Conservation (phyloP, 2,888 invertebrate genomes). For the Encarsia formosa region DNA sequence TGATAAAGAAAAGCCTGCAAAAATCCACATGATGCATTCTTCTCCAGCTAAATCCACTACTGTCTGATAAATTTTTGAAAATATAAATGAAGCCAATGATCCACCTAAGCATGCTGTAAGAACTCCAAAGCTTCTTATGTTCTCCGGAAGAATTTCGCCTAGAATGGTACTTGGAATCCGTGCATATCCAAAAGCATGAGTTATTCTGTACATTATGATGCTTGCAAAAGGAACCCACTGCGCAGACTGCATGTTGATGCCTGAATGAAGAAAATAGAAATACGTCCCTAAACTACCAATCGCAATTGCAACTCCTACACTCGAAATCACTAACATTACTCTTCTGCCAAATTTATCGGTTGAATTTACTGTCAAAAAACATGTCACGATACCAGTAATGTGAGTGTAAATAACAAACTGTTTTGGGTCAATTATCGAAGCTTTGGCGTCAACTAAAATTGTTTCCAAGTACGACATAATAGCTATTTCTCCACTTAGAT, state of each 20-base stretch:
- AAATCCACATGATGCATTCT: conserved; percentile 19
- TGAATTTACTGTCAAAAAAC: conserved; percentile 13
- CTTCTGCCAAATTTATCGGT: conserved; percentile 30
- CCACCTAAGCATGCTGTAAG: conserved; percentile 20
- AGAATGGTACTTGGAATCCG: conserved; percentile 27
- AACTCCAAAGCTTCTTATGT: conserved; percentile 28
- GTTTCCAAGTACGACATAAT: conserved; percentile 36
- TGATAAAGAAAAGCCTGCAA: conserved; percentile 3
- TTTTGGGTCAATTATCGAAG: conserved; percentile 31
- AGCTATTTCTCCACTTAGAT: conserved; percentile 36
- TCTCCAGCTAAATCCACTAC: conserved; percentile 25
- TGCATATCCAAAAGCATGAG: conserved; percentile 17
- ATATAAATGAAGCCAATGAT: conserved; percentile 26
- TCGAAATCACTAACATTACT: conserved; percentile 25
- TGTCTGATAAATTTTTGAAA: conserved; percentile 30
- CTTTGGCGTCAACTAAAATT: conserved; percentile 32
- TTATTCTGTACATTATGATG: conserved; percentile 30
- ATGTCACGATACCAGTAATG: conserved; percentile 23
- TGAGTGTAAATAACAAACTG: conserved; percentile 32
- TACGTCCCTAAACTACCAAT: conserved; percentile 33
- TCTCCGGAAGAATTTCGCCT: conserved; percentile 30
- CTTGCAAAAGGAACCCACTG: conserved; percentile 36
- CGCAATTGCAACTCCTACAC: conserved; percentile 27
- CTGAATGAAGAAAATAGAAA: conserved; percentile 31
- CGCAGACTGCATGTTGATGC: conserved; percentile 25